phyloP scores from a whole-genome alignment of 2,113 vertebrate species.

The Macaca nemestrina region DNA sequence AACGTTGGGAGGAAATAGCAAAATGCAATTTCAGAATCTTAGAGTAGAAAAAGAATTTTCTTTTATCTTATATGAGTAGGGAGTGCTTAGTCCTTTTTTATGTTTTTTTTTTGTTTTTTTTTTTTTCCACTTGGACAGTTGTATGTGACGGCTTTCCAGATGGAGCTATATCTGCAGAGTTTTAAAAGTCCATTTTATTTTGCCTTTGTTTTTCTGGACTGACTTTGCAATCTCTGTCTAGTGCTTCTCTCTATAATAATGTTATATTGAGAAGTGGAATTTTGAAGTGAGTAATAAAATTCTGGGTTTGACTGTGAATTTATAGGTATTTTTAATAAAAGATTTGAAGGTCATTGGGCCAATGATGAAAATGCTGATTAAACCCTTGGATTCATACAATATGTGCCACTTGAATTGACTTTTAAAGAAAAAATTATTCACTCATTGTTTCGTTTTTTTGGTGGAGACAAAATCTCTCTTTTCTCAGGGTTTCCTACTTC shows the following conservation, averaged over 20 bases:
- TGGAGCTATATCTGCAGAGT: not conserved
- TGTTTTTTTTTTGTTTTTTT: not conserved
- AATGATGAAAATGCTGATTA: not conserved
- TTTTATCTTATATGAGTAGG: constrained; percentile 24
- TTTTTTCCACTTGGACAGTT: constrained; percentile 15
- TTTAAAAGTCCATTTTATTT: constrained; percentile 20
- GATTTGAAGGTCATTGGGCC: not conserved
- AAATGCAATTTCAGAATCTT: constrained; percentile 34
- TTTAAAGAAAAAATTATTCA: not conserved
- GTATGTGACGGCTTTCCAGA: constrained; percentile 4
- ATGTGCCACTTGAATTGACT: not conserved
- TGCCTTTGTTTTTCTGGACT: not conserved
- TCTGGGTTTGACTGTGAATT: not conserved
- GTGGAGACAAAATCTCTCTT: not conserved
- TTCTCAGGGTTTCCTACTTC: not conserved
- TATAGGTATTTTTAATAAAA: not conserved
- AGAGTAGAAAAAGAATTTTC: not conserved
- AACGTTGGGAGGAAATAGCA: not conserved
- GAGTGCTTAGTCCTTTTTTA: not conserved
- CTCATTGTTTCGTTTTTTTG: not conserved
- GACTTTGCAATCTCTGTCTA: not conserved
- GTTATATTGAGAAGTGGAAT: not conserved
- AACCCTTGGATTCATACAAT: not conserved
- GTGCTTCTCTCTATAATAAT: not conserved
- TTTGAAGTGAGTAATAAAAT: constrained; percentile 49